A percentile compares a stretch with the other conserved stretches of the same genome.
Conservation (phyloP, 92 coral and sea anemone species). For the Porites rus region DNA sequence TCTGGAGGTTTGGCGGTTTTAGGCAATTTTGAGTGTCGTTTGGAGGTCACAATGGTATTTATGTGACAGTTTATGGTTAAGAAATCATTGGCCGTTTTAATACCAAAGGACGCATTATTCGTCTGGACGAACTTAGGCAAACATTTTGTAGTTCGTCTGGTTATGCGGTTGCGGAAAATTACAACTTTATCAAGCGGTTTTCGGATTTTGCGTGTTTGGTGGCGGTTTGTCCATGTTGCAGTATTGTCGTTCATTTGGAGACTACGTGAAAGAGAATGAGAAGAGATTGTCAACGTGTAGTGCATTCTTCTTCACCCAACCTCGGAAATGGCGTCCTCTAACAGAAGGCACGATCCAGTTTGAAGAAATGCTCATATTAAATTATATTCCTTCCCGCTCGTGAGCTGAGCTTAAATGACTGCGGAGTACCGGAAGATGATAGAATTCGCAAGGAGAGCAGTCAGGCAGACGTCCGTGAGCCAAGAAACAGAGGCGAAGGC, state of each 20-base stretch:
- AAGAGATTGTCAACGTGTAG: conserved; percentile 53
- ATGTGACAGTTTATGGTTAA: not conserved
- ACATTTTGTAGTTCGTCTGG: too few relatives aligned
- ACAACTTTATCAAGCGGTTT: not conserved
- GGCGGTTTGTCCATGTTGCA: conserved; percentile 44
- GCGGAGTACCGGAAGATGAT: conserved; percentile 22
- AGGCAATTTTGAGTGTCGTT: not conserved
- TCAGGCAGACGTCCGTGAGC: conserved; percentile 60
- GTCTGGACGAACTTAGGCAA: too few relatives aligned
- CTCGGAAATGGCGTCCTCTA: conserved; percentile 53
- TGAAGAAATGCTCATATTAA: not conserved
- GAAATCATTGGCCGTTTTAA: not conserved
- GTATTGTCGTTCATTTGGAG: conserved; percentile 53
- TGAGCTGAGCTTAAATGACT: conserved; percentile 24
- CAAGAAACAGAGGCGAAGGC: not conserved
- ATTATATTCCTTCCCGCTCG: not conserved
- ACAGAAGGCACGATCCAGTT: conserved; percentile 29
- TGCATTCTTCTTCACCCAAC: conserved; percentile 54
- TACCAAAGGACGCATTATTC: too few relatives aligned
- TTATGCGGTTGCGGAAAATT: not conserved
- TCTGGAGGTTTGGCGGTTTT: not conserved
- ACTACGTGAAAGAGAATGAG: conserved; percentile 40
- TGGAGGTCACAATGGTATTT: not conserved
- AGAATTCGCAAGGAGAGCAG: conserved; percentile 65
- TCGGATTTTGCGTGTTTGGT: not conserved